A percentile compares a stretch with the other conserved stretches of the same genome.
These are phyloP conservation scores for Metridium senile DNA, from an alignment of 92 coral and sea anemone genomes.

Conservation along the genomic window DNA sequence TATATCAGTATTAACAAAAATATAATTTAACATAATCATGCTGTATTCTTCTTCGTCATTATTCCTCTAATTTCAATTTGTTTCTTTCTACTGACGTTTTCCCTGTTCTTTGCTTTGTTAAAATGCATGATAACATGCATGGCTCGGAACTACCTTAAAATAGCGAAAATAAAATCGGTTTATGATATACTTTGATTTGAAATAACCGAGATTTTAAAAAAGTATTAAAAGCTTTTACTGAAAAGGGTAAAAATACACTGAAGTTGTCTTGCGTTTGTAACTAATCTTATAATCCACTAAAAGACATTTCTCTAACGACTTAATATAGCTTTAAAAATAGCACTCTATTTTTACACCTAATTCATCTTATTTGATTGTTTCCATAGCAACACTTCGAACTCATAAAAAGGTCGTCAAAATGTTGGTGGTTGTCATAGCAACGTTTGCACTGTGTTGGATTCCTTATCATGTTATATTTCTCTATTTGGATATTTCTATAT, in stretches of 20 bases:
- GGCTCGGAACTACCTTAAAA: too few relatives aligned
- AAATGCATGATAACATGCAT: too few relatives aligned
- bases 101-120: too few relatives aligned
- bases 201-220: too few relatives aligned
- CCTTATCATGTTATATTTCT: constrained; percentile 55
- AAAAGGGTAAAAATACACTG: neutral
- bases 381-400: constrained; percentile 41
- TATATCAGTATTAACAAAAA: too few relatives aligned
- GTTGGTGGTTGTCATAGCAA: constrained; percentile 51
- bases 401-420: constrained; percentile 54
- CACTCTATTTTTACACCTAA: neutral
- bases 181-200: too few relatives aligned
- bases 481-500: constrained; percentile 29
- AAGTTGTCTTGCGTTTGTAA: neutral
- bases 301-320: neutral
- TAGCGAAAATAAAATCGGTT: too few relatives aligned
- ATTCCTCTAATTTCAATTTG: too few relatives aligned
- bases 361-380: neutral
- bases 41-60: too few relatives aligned
- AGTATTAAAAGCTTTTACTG: too few relatives aligned
- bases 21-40: too few relatives aligned
- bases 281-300: neutral
- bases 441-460: constrained; percentile 59
- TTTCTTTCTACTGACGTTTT: too few relatives aligned
- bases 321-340: neutral